These are phyloP conservation scores for Pseudomyrmex sp. DNA, from an alignment of 1,140 invertebrate species.

Conservation along the genomic window DNA sequence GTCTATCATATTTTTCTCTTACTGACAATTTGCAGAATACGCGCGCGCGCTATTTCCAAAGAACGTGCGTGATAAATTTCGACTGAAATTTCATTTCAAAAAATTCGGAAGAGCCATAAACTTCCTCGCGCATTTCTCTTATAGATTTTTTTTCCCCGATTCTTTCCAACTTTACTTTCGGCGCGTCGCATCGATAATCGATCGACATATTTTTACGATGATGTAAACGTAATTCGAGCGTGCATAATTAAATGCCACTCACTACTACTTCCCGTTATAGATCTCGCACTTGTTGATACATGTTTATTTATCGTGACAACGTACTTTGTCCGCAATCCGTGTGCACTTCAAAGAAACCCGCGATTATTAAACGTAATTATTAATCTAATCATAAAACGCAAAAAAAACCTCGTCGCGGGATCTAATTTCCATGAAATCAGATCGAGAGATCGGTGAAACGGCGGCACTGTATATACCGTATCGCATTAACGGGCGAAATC, in stretches of 20 bases:
- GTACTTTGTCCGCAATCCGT: not conserved
- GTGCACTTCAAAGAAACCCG: not conserved
- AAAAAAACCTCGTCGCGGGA: not conserved
- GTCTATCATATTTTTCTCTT: conserved; percentile 12
- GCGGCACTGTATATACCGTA: not conserved
- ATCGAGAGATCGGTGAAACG: conserved; percentile 34
- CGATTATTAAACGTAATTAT: no score
- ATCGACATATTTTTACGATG: conserved; percentile 35
- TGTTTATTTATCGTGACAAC: not conserved
- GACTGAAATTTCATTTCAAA: conserved; percentile 35
- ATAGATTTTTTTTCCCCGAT: conserved; percentile 12
- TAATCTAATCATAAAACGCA: no score
- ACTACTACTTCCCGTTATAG: not conserved
- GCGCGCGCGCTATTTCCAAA: not conserved
- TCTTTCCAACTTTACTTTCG: not conserved
- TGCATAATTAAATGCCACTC: conserved; percentile 36
- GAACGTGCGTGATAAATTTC: conserved; percentile 34
- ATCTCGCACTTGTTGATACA: conserved; percentile 38
- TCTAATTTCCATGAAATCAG: not conserved
- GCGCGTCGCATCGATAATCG: not conserved
- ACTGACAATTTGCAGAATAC: not conserved
- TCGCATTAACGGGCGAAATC: conserved; percentile 20
- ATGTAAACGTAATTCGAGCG: conserved; percentile 47
- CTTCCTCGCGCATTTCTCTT: conserved; percentile 27
- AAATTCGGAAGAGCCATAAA: conserved; percentile 40